A percentile compares a stretch with the other conserved stretches of the same genome.
Conservation (phyloP, 2,113 vertebrate genomes). For the Hemiscyllium ocellatum region DNA sequence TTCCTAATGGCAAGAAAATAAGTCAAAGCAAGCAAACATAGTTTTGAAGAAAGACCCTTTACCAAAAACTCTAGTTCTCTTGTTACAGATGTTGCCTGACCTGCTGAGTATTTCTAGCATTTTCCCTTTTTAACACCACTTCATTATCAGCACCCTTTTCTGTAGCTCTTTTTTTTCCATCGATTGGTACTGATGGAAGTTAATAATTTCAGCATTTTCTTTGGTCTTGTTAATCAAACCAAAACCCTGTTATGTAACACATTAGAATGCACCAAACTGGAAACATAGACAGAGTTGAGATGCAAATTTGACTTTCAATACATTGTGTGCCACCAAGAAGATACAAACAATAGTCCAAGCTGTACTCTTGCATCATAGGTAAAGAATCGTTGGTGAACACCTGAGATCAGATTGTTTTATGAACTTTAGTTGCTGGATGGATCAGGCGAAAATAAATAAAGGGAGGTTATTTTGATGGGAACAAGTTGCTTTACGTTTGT, state of each 20-base stretch:
- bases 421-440: not conserved
- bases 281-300: not conserved
- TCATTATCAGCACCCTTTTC: not conserved
- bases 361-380: not conserved
- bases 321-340: not conserved
- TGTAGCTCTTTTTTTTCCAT: not conserved
- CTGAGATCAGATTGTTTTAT: not conserved
- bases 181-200: not conserved
- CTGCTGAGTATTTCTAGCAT: not conserved
- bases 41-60: not conserved
- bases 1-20: not conserved
- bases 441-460: not conserved
- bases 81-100: not conserved
- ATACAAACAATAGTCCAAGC: not conserved
- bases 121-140: not conserved
- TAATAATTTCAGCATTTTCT: not conserved
- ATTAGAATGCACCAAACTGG: no score
- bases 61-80: not conserved
- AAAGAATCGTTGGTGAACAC: not conserved
- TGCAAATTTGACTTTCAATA: not conserved
- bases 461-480: not conserved
- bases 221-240: not conserved
- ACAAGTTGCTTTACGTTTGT: not conserved
- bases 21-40: not conserved
- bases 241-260: not conserved